phyloP scores from a whole-genome alignment of 92 coral and sea anemone genomes.

The Ricordea florida region DNA sequence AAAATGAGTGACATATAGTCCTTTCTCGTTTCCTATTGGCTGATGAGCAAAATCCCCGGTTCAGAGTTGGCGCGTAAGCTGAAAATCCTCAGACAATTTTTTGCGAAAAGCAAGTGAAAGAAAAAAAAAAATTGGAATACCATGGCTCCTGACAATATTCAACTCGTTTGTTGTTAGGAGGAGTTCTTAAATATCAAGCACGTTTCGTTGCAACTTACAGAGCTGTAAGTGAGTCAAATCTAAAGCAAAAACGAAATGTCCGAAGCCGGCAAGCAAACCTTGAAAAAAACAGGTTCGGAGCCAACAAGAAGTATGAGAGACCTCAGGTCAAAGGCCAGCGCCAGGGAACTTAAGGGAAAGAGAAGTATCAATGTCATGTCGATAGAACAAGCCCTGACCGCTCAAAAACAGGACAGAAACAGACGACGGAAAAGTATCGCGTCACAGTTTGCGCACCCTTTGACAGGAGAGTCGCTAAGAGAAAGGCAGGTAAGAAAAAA shows the following conservation, averaged over 20 bases:
- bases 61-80: too few relatives aligned
- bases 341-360: background rate
- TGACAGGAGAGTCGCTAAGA: conserved; percentile 80
- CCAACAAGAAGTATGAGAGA: too few relatives aligned
- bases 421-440: conserved; percentile 67
- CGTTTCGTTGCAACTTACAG: conserved; percentile 8
- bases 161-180: background rate
- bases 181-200: background rate
- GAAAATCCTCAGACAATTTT: too few relatives aligned
- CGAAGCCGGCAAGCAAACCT: background rate
- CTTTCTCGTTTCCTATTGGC: conserved; percentile 17
- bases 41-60: background rate
- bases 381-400: background rate
- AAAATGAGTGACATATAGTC: background rate
- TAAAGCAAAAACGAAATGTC: background rate
- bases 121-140: background rate
- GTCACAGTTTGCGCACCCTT: conserved; percentile 78
- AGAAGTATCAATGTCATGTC: background rate
- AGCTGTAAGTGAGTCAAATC: background rate
- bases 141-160: background rate
- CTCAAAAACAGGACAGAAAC: conserved; percentile 56
- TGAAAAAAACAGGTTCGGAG: too few relatives aligned
- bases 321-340: background rate
- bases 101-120: too few relatives aligned
- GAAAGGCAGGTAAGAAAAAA: conserved; percentile 75